Percentiles rank a stretch among this genome's conserved stretches.
Evolutionary conservation across 2,888 invertebrate species (phyloP).

Genomic region (Dysmachus trigonus): DNA sequence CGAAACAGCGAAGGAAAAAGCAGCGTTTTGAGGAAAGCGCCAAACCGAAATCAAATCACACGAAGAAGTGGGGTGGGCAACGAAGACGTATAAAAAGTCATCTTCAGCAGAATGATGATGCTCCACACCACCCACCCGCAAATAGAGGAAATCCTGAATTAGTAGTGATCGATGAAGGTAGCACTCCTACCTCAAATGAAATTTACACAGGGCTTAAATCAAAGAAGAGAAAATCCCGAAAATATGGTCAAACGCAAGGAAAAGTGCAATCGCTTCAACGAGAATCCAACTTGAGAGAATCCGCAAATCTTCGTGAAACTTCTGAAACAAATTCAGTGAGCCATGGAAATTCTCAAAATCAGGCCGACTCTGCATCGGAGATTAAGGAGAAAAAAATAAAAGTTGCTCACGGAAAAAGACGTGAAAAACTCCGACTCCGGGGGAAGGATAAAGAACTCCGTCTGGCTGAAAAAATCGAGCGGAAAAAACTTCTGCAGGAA

Average conservation of each 20-base stretch:
- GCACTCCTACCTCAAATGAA: conserved; percentile 27
- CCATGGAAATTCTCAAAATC: conserved; percentile 18
- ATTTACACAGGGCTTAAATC: conserved; percentile 30
- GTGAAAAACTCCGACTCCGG: conserved; percentile 7
- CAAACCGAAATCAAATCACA: not conserved
- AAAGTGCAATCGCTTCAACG: conserved; percentile 19
- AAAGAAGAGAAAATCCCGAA: conserved; percentile 25
- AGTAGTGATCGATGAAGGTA: conserved; percentile 18
- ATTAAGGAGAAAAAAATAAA: conserved; percentile 33
- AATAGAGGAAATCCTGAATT: conserved; percentile 13
- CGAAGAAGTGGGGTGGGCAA: not conserved
- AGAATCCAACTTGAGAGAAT: not conserved
- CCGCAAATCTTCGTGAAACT: not conserved
- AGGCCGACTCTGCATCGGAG: conserved; percentile 15
- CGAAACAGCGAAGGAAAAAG: conserved; percentile 18
- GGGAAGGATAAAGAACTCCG: not conserved
- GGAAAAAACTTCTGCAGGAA: conserved; percentile 45
- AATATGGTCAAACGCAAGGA: conserved; percentile 13
- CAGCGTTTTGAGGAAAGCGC: not conserved
- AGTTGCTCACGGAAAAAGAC: not conserved
- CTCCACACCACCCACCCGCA: not conserved
- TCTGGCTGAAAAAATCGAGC: conserved; percentile 43
- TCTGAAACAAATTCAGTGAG: conserved; percentile 25
- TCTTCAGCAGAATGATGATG: not conserved
- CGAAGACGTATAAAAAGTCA: not conserved